These are phyloP conservation scores for Saguinus midas DNA, from an alignment of 2,113 vertebrate genomes.

Conservation along the genomic window DNA sequence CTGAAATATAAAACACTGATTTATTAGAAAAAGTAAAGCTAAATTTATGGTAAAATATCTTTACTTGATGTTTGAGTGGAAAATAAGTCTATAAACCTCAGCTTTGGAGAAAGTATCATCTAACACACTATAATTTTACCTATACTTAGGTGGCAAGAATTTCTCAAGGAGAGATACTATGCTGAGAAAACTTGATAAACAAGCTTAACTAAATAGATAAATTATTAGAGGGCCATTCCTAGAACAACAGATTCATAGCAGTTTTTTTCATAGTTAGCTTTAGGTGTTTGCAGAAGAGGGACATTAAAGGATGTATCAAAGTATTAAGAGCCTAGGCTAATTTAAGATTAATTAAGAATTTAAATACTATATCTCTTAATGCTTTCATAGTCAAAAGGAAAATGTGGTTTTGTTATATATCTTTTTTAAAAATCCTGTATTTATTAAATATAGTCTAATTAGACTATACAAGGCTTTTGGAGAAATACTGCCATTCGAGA, in stretches of 20 bases:
- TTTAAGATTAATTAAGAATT: slow-evolving; percentile 13
- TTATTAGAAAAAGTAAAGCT: slow-evolving; percentile 36
- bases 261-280: slow-evolving; percentile 3
- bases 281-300: neutral
- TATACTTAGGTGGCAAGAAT: neutral
- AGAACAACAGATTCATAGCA: neutral
- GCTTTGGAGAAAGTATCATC: neutral
- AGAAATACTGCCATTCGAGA: neutral
- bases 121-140: neutral
- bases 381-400: neutral
- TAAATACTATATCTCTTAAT: neutral
- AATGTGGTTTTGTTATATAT: neutral
- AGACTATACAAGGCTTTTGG: neutral
- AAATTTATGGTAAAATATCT: slow-evolving; percentile 24
- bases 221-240: neutral
- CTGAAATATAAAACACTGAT: slow-evolving; percentile 82
- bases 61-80: neutral
- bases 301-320: slow-evolving; percentile 17
- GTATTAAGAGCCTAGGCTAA: neutral
- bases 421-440: neutral
- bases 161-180: neutral
- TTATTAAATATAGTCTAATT: neutral
- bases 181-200: neutral
- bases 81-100: neutral
- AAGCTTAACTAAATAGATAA: neutral